Conservation (phyloP, 2,113 vertebrate genomes). For the Mirza zaza region DNA sequence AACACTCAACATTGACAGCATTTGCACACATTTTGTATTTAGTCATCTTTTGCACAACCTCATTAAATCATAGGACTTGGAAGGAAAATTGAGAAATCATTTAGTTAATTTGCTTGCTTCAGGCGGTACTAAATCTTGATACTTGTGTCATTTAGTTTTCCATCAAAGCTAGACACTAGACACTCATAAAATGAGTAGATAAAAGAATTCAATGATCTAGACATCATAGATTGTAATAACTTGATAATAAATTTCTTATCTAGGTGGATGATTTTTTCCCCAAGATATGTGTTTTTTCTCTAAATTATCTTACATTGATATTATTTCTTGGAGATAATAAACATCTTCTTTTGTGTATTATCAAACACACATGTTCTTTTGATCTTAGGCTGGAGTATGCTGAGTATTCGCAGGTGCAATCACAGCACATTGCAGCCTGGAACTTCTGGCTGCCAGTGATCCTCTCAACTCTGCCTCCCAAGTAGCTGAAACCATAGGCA, state of each 20-base stretch:
- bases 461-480: no score
- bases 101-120: constrained; percentile 67
- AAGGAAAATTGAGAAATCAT: constrained; percentile 59
- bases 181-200: constrained; percentile 30
- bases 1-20: neutral
- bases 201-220: neutral
- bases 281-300: neutral
- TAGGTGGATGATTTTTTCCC: neutral
- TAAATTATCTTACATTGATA: neutral
- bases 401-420: no score
- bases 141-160: constrained; percentile 46
- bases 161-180: constrained; percentile 24
- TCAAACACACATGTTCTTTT: neutral
- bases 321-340: neutral
- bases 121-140: constrained; percentile 35
- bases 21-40: neutral
- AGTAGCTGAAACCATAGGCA: no score
- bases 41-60: neutral
- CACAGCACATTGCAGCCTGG: no score
- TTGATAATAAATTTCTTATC: constrained; percentile 20
- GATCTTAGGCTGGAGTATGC: no score
- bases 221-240: neutral
- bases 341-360: neutral
- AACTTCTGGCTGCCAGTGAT: no score
- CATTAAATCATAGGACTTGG: constrained; percentile 47